A percentile compares a stretch with the other conserved stretches of the same genome.
Evolutionary conservation across 2,113 vertebrate species (phyloP).

Genomic region (Clupea harengus): DNA sequence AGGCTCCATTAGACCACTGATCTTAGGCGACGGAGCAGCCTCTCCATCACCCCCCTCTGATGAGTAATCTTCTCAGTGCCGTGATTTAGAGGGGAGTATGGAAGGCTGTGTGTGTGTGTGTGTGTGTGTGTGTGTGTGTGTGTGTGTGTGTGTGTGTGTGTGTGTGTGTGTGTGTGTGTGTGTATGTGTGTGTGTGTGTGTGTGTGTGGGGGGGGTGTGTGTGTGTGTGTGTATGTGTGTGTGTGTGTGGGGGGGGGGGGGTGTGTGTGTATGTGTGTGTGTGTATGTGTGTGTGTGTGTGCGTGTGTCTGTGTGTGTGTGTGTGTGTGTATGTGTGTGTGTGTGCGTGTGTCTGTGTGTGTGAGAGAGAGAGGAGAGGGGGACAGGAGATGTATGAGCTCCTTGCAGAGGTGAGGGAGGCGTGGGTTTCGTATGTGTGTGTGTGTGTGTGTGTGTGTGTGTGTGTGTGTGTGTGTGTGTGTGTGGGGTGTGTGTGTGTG

Average conservation of each 20-base stretch:
- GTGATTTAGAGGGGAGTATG: background rate
- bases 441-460: slow-evolving; percentile 19
- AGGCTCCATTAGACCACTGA: background rate
- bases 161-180: background rate
- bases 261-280: background rate
- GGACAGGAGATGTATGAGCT: no score
- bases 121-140: background rate
- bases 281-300: no score
- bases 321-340: no score
- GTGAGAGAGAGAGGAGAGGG: no score
- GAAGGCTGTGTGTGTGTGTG: background rate
- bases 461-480: background rate
- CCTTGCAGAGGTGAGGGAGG: no score
- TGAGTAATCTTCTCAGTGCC: no score
- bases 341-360: background rate
- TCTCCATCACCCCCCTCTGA: no score
- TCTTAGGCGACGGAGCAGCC: no score
- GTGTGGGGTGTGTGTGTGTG: background rate
- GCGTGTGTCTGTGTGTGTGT: no score
- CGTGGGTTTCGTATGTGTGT: background rate
- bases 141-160: background rate
- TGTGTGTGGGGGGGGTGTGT: background rate
- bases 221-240: no score
- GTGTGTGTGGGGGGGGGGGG: no score
- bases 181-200: background rate